Conservation (phyloP, 2,888 invertebrate genomes). For the Pyrocoelia pectoralis region DNA sequence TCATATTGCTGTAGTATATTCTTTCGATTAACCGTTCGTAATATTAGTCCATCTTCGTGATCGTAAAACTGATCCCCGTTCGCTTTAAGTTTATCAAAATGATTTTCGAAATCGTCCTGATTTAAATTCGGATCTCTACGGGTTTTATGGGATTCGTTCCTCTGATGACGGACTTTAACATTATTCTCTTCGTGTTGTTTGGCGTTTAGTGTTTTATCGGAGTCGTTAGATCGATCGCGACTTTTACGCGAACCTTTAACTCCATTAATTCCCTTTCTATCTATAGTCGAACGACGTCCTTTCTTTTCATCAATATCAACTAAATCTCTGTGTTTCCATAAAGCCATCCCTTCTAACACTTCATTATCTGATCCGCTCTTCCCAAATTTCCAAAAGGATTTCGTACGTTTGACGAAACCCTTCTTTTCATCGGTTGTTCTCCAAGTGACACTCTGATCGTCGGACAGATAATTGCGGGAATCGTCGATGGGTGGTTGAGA, state of each 20-base stretch:
- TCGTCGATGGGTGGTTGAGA: slow-evolving; percentile 55
- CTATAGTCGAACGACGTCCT: slow-evolving; percentile 11
- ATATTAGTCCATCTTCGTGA: slow-evolving; percentile 71
- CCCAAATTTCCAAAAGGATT: slow-evolving; percentile 87
- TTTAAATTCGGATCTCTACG: slow-evolving; percentile 29
- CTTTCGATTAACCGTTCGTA: slow-evolving; percentile 77
- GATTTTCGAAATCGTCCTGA: slow-evolving; percentile 44
- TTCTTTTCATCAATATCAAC: slow-evolving; percentile 67
- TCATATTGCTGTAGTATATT: slow-evolving; percentile 76
- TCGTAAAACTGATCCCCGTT: slow-evolving; percentile 72
- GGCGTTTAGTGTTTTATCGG: slow-evolving; percentile 57
- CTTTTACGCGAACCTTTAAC: slow-evolving; percentile 35
- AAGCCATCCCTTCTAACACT: slow-evolving; percentile 85
- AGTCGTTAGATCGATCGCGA: slow-evolving; percentile 57
- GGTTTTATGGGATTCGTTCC: slow-evolving; percentile 55
- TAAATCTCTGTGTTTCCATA: slow-evolving; percentile 86
- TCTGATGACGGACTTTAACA: slow-evolving; percentile 48
- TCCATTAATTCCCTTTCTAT: slow-evolving; percentile 25
- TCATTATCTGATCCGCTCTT: slow-evolving; percentile 73
- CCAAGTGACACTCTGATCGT: slow-evolving; percentile 63
- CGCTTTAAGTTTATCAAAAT: slow-evolving; percentile 34
- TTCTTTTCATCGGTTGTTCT: slow-evolving; percentile 67
- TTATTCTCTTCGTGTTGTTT: slow-evolving; percentile 50
- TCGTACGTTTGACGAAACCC: slow-evolving; percentile 79
- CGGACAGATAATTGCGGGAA: slow-evolving; percentile 62